These are phyloP conservation scores for Parnassius apollo DNA, from an alignment of 2,888 invertebrate species.

Conservation along the genomic window DNA sequence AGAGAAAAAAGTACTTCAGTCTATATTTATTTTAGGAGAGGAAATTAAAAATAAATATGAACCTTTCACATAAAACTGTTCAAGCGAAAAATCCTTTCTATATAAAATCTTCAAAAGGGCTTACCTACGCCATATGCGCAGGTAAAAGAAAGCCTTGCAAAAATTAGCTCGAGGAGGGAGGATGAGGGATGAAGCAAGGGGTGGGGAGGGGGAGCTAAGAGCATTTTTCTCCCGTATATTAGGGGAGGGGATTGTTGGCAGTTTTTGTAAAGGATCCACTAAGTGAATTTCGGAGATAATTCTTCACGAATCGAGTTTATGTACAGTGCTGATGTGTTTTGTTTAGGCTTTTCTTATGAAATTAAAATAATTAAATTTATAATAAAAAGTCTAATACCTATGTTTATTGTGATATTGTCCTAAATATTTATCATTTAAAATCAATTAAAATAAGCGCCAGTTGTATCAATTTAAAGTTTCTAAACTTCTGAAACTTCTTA, in stretches of 20 bases:
- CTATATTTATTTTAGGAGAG: no score
- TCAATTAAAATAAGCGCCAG: neutral
- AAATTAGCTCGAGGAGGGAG: slow-evolving; percentile 57
- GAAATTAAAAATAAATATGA: slow-evolving; percentile 34
- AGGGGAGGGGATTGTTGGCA: slow-evolving; percentile 50
- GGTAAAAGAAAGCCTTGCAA: slow-evolving; percentile 75
- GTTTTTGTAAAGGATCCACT: slow-evolving; percentile 57
- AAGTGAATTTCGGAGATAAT: slow-evolving; percentile 69
- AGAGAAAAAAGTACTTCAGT: no score
- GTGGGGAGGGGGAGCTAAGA: slow-evolving; percentile 43
- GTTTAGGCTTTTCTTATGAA: no score
- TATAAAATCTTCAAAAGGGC: slow-evolving; percentile 55
- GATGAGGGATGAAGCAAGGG: slow-evolving; percentile 33
- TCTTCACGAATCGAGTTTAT: slow-evolving; percentile 33
- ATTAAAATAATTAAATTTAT: no score
- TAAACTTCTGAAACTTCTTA: slow-evolving; percentile 1
- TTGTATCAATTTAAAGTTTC: slow-evolving; percentile 12
- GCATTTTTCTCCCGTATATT: slow-evolving; percentile 61
- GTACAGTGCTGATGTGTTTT: slow-evolving; percentile 22
- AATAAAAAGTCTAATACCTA: no score
- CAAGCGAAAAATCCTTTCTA: slow-evolving; percentile 48
- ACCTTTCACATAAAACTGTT: slow-evolving; percentile 34
- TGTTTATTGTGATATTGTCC: no score
- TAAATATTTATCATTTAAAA: neutral
- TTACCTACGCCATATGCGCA: slow-evolving; percentile 43